Evolutionary conservation across 2,797 vertebrate species (phyloP).

Genomic region (Peromyscus aztecus): DNA sequence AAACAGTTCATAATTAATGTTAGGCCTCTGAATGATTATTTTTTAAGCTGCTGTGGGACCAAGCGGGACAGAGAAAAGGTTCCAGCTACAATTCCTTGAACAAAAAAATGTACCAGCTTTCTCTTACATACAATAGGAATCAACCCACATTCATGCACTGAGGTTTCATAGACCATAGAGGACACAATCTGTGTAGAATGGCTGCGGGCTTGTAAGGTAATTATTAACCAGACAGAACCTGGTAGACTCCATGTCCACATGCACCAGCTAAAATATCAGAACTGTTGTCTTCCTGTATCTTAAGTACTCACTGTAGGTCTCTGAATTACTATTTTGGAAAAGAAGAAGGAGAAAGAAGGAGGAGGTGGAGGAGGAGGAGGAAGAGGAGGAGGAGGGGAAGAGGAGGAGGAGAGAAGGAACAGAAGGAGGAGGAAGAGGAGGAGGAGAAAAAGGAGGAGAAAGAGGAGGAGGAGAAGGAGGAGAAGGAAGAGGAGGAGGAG

Average conservation of each 20-base stretch:
- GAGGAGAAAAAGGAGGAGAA: no score
- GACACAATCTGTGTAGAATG: background rate
- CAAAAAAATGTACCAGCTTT: background rate
- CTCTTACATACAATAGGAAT: background rate
- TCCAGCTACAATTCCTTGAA: background rate
- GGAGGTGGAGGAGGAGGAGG: no score
- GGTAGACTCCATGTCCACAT: background rate
- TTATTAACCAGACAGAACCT: slow-evolving; percentile 9
- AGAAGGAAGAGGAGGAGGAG: no score
- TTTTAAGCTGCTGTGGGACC: no score
- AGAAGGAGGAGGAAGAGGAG: background rate
- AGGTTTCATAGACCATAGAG: background rate
- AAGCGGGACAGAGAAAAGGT: no score
- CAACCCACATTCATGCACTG: background rate
- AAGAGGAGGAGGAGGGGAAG: no score
- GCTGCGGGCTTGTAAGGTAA: background rate
- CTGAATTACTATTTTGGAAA: slow-evolving; percentile 43
- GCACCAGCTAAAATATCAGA: background rate
- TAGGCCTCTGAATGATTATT: no score
- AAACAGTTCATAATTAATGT: no score
- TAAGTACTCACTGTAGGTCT: background rate
- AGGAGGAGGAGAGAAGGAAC: background rate
- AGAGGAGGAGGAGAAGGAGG: background rate
- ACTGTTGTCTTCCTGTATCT: background rate
- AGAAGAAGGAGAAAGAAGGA: background rate